A percentile compares a stretch with the other conserved stretches of the same genome.
Conservation (phyloP, 2,888 invertebrate species). For the Hypolimnas misippus region DNA sequence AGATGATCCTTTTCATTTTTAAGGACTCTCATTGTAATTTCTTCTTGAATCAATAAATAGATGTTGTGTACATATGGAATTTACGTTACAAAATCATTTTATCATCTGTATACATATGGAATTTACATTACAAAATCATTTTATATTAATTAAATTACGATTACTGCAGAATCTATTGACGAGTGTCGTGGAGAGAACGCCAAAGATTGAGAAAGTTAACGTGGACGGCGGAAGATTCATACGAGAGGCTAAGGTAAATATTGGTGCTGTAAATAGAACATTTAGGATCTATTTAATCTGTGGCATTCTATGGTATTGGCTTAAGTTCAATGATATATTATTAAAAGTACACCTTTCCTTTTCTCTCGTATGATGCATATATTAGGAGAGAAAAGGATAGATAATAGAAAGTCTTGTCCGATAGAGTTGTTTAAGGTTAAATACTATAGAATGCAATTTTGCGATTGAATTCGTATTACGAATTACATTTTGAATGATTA, state of each 20-base stretch:
- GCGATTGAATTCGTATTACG: slow-evolving; percentile 14
- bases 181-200: slow-evolving; percentile 95
- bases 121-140: neutral
- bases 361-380: neutral
- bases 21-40: too few species aligned
- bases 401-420: neutral
- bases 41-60: too few species aligned
- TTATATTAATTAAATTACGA: neutral
- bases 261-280: slow-evolving; percentile 37
- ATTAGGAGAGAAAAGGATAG: neutral
- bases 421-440: neutral
- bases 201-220: slow-evolving; percentile 97
- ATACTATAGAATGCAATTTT: slow-evolving; percentile 6
- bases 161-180: slow-evolving; percentile 93
- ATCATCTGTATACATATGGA: too few species aligned
- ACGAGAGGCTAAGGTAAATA: slow-evolving; percentile 98
- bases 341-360: neutral
- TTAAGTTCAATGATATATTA: neutral
- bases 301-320: slow-evolving; percentile 51
- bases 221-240: slow-evolving; percentile 97
- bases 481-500: slow-evolving; percentile 51
- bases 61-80: too few species aligned
- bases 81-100: too few species aligned
- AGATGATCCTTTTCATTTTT: too few species aligned
- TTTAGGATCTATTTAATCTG: slow-evolving; percentile 36